These are phyloP conservation scores for Enteromius fasciolatus DNA, from an alignment of 2,797 vertebrate species.

Conservation along the genomic window DNA sequence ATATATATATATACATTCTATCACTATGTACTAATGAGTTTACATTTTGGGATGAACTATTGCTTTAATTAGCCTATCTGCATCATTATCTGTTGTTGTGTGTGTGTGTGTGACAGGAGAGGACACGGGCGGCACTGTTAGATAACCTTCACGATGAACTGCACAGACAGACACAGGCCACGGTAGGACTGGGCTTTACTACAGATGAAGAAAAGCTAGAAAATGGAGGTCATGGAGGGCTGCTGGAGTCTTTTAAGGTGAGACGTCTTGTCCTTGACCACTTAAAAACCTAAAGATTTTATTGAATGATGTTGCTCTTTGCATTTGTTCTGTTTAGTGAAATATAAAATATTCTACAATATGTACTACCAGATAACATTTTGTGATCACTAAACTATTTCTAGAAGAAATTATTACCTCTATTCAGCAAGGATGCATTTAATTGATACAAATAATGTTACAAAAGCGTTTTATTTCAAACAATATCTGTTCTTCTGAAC, in stretches of 20 bases:
- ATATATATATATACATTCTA: background rate
- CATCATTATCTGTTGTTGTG: background rate
- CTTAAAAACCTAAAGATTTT: background rate
- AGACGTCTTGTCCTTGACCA: conserved; percentile 32
- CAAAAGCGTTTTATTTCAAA: background rate
- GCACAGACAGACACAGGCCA: conserved; percentile 89
- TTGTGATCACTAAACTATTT: background rate
- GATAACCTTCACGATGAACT: conserved; percentile 97
- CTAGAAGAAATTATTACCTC: background rate
- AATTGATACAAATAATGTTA: too few species aligned
- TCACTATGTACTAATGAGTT: background rate
- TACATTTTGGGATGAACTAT: conserved; percentile 15
- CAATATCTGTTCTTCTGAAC: background rate
- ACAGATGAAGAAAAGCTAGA: conserved; percentile 95
- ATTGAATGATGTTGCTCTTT: background rate
- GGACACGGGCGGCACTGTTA: conserved; percentile 90
- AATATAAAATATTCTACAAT: background rate
- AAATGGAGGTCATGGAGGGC: conserved; percentile 92
- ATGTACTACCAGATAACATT: background rate
- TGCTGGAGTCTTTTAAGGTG: conserved; percentile 98
- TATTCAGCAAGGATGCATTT: background rate
- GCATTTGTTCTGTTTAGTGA: background rate
- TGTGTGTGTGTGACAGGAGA: conserved; percentile 76
- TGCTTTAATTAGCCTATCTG: background rate
- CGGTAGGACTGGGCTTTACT: conserved; percentile 87